Percentiles rank a stretch among this genome's conserved stretches.
These are phyloP conservation scores for Drymonia ruficornis DNA, from an alignment of 2,888 invertebrate genomes.

Conservation along the genomic window DNA sequence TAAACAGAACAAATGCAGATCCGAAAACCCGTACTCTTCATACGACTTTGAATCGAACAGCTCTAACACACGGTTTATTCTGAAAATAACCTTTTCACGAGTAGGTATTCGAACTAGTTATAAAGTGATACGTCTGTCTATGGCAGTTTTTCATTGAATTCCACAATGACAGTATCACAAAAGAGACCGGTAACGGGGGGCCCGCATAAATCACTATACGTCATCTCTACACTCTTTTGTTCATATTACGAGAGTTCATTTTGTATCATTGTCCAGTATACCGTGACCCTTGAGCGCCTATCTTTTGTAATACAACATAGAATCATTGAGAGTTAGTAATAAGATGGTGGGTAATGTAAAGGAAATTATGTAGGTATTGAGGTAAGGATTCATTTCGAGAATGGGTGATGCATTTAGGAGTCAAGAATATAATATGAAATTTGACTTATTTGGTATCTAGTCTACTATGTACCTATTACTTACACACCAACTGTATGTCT, in stretches of 20 bases:
- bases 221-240: slow-evolving; percentile 59
- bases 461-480: no score
- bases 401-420: no score
- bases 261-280: slow-evolving; percentile 37
- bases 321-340: slow-evolving; percentile 10
- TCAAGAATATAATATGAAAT: no score
- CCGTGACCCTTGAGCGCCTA: slow-evolving; percentile 22
- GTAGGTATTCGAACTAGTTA: slow-evolving; percentile 4
- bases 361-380: slow-evolving; percentile 32
- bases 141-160: slow-evolving; percentile 53
- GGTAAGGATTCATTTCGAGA: neutral
- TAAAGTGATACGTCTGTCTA: slow-evolving; percentile 1
- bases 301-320: slow-evolving; percentile 8
- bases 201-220: slow-evolving; percentile 65
- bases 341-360: slow-evolving; percentile 25
- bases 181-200: slow-evolving; percentile 36
- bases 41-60: no score
- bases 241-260: slow-evolving; percentile 58
- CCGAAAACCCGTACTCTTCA: no score
- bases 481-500: no score
- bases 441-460: no score
- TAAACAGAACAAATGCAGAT: no score
- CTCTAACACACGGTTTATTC: no score
- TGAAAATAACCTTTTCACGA: neutral
- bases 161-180: slow-evolving; percentile 55